phyloP scores from a whole-genome alignment of 1,140 invertebrate species.

The Drosophila sturtevanti region DNA sequence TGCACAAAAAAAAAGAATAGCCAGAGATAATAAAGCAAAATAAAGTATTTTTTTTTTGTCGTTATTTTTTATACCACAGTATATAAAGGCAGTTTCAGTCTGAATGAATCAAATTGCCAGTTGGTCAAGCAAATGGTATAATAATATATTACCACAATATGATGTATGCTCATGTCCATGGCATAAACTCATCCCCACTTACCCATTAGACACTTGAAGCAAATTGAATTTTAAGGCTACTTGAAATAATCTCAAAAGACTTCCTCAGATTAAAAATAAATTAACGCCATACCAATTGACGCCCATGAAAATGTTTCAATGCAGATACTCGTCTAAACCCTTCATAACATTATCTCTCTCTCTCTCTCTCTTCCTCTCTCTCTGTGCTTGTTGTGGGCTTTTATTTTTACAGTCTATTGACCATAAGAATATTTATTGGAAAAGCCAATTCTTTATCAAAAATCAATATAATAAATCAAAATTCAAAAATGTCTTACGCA shows the following conservation, averaged over 20 bases:
- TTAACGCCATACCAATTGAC: conserved; percentile 25
- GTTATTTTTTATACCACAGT: neutral
- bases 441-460: no score
- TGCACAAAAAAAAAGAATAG: no score
- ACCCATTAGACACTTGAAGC: neutral
- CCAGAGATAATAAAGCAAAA: neutral
- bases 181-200: neutral
- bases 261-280: conserved; percentile 45
- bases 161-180: no score
- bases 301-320: neutral
- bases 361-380: no score
- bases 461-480: no score
- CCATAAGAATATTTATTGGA: no score
- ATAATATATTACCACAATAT: neutral
- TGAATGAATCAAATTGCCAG: neutral
- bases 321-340: no score
- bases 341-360: no score
- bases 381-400: no score
- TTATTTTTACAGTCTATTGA: no score
- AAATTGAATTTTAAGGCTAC: conserved; percentile 7
- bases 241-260: conserved; percentile 1
- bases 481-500: no score
- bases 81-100: neutral
- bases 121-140: neutral
- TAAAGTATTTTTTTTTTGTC: neutral